phyloP scores from a whole-genome alignment of 2,113 vertebrate species.

The Brachypteracias leptosomus region DNA sequence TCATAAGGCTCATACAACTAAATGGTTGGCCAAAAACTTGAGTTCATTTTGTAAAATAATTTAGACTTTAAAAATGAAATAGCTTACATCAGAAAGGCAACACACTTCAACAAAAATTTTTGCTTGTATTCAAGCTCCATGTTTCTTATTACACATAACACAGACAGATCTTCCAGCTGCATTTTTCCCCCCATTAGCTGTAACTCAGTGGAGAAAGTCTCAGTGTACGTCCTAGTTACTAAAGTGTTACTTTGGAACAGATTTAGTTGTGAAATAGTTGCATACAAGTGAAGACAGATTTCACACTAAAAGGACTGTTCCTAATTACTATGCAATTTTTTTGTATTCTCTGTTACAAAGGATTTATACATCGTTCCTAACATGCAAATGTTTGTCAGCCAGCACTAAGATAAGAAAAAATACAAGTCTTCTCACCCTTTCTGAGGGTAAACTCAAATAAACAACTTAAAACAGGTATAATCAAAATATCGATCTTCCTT shows the following conservation, averaged over 20 bases:
- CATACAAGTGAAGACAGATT: not conserved
- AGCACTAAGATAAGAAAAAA: not conserved
- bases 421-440: not conserved
- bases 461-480: not conserved
- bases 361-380: not conserved
- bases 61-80: not conserved
- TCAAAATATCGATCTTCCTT: not conserved
- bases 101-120: not conserved
- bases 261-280: not conserved
- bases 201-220: not conserved
- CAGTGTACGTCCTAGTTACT: not conserved
- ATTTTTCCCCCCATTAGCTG: not conserved
- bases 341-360: not conserved
- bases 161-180: not conserved
- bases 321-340: not conserved
- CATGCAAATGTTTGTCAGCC: not conserved
- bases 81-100: not conserved
- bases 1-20: not conserved
- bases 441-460: not conserved
- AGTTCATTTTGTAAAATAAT: not conserved
- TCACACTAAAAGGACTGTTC: not conserved
- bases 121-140: not conserved
- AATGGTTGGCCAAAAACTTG: not conserved
- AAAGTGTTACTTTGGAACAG: not conserved
- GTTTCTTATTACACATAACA: not conserved